These are phyloP conservation scores for Mizuhopecten yessoensis DNA, from an alignment of 1,140 invertebrate species.

Conservation along the genomic window DNA sequence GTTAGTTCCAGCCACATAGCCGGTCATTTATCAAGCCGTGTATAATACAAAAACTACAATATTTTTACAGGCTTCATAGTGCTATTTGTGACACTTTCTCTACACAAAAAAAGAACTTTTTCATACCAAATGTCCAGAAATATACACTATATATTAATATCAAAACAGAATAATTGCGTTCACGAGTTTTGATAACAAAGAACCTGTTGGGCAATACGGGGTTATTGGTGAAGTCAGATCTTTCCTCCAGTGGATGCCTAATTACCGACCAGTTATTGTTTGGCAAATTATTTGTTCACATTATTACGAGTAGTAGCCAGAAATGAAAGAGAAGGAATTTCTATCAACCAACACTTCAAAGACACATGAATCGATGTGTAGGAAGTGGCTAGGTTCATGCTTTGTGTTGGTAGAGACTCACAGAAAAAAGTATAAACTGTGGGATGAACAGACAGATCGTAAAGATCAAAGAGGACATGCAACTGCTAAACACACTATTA, in stretches of 20 bases:
- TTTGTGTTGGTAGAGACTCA: slow-evolving; percentile 10
- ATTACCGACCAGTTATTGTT: slow-evolving; percentile 30
- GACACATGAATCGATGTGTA: background rate
- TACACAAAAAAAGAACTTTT: background rate
- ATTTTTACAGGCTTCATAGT: background rate
- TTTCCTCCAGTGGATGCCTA: slow-evolving; percentile 15
- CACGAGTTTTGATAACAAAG: slow-evolving; percentile 8
- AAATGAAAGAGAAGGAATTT: slow-evolving; percentile 39
- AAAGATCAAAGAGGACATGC: slow-evolving; percentile 23
- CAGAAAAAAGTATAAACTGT: background rate
- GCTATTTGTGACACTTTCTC: background rate
- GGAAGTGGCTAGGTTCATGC: background rate
- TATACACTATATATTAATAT: background rate
- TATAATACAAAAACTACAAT: background rate
- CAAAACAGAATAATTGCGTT: background rate
- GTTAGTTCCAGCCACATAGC: background rate
- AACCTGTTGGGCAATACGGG: background rate
- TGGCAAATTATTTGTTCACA: slow-evolving; percentile 35
- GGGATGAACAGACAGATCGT: slow-evolving; percentile 24
- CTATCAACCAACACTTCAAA: slow-evolving; percentile 33
- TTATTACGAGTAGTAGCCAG: background rate
- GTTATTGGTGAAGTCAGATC: background rate
- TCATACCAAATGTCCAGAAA: background rate
- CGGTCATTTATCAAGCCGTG: background rate
- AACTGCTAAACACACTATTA: slow-evolving; percentile 9